Evolutionary conservation across 1,140 invertebrate genomes (phyloP), one percentile per base, ranked within the genome.

Genomic region (Drosophila lacteicornis): DNA sequence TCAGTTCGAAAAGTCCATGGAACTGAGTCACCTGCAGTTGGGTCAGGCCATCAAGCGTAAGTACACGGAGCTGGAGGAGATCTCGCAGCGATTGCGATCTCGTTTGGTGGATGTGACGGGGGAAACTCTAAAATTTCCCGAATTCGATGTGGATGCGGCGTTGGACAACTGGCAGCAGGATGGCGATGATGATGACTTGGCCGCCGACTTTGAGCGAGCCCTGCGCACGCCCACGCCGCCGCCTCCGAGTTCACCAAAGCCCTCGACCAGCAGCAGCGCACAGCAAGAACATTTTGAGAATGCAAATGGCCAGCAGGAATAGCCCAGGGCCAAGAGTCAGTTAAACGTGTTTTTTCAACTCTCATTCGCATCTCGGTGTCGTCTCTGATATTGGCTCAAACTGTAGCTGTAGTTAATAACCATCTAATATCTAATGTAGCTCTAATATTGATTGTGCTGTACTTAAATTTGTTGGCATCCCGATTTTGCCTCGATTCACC

Each of bases 41-140:
- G 93, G 93, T 25, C 90, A 93, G 63, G 92, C 93, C 70, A 93
- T 91, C 30, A 95, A 95, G 75, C 92, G 95, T 73, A 95, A 95
- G 92, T 94, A 95, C 42, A 94, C 93, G 0, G 95, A 95, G 90
- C 65, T 95, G 17, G 94, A 95, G 75, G 94, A 95, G 91, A 95
- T 95, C 42, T 95, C 94, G 11, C 93, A 94, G 85, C 91, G 95
- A 56, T 75, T 95, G 30, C 92, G 94, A 45, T 93, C 93, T 9
- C 93, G 95, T 62, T 83, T 95, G 22, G 93, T 93, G 25, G 93
- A 94, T 73, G 94, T 95, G 1, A 95, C 95, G 12, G 93, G 93
- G 2, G 94, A 94, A 59, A 93, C 94, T 4, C 93, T 94, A 17
- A 71, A 78, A 9, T 93, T 84, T 0, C 80, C 82, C 4, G 61